Evolutionary conservation across 1,140 invertebrate genomes (phyloP).

Genomic region (Conus ventricosus): DNA sequence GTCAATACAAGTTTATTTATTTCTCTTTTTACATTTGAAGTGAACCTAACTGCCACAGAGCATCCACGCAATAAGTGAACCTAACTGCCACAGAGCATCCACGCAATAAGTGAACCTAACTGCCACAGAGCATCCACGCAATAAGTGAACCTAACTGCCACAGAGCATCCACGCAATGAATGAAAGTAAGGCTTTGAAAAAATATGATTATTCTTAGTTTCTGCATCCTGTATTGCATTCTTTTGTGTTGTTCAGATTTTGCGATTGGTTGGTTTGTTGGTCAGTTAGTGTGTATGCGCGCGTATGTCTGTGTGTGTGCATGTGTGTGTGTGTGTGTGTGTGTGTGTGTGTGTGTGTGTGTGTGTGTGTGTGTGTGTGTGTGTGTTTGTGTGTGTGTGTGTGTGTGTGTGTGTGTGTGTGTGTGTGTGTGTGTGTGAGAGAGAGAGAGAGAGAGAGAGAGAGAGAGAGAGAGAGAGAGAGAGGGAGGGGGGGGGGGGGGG

Average conservation of each 20-base stretch:
- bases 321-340: too few species aligned
- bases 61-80: too few species aligned
- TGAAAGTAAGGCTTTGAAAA: neutral
- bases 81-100: too few species aligned
- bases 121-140: neutral
- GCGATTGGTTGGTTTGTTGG: neutral
- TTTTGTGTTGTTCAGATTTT: neutral
- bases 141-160: neutral
- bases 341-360: too few species aligned
- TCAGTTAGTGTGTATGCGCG: neutral
- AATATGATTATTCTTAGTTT: neutral
- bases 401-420: too few species aligned
- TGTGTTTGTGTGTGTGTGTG: neutral
- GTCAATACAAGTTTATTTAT: neutral
- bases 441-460: too few species aligned
- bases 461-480: too few species aligned
- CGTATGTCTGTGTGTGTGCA: neutral
- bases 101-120: neutral
- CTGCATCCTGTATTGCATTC: neutral
- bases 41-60: too few species aligned
- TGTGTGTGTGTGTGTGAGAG: too few species aligned
- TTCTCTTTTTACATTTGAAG: too few species aligned
- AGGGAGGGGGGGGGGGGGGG: too few species aligned
- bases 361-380: neutral
- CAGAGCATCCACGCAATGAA: neutral